Base-by-base conservation (phyloP, 2,888 invertebrate genomes). In the Volucella bombylans region DNA sequence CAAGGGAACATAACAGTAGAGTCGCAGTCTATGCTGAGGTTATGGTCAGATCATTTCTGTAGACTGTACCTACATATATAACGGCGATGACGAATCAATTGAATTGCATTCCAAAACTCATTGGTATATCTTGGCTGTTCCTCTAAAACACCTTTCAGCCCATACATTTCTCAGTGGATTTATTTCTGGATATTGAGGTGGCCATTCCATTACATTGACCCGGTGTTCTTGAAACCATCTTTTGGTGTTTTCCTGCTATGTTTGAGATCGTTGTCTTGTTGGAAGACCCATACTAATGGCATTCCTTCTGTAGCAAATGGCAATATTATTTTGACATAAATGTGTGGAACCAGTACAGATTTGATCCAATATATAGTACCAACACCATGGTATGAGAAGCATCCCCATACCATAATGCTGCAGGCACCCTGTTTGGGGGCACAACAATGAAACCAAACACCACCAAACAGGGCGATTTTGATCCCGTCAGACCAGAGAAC, bases 231-330 rank as follows among this genome's bases (percentile, higher is more conserved):
- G 39, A 41, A 87, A 82, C 64, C 81, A 87, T 23, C 23, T 23
- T 23, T 23, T 23, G 23, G 23, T 3, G 0, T 23, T 23, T 23
- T 23, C 4, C 54, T 45, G 59, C 86, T 76, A 54, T 83, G 65
- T 64, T 87, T 82, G 2, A 76, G 74, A 12, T 86, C 87, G 54
- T 87, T 87, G 65, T 87, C 86, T 39, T 85, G 77, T 61, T 86
- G 87, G 59, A 87, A 86, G 8, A 69, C 54, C 82, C 78, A 87
- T 68, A 23, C 62, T 77, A 54, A 87, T n/a, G 18, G 18, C 18
- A 18, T 18, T 18, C 1, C 18, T 18, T 18, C 18, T 18, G 52
- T 14, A 87, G 83, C 87, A 61, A 86, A 82, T 39, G 80, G 86
- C 11, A 86, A 52, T 87, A 87, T 86, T 18, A 88, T 86, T 23